phyloP scores from a whole-genome alignment of 2,797 vertebrate species.

The Platyrinchus mystaceus region DNA sequence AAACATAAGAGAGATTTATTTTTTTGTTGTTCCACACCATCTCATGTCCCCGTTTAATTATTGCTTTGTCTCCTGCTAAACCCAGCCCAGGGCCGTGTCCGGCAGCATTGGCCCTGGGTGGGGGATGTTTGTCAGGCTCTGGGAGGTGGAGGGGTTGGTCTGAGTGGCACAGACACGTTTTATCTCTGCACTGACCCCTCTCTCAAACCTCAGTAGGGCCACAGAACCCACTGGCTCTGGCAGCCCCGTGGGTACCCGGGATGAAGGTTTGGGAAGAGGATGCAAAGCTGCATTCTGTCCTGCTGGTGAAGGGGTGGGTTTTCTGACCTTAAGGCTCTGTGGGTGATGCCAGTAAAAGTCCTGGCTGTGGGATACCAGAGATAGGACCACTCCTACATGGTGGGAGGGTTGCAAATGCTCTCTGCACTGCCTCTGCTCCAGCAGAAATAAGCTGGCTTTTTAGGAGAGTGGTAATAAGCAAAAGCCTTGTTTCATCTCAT shows the following conservation, averaged over 20 bases:
- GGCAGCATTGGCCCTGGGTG: fast-evolving
- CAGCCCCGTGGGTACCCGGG: fast-evolving
- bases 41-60: neutral
- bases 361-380: neutral
- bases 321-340: neutral
- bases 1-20: conserved; percentile 18
- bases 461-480: neutral
- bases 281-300: fast-evolving
- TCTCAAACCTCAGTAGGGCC: neutral
- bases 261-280: neutral
- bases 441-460: neutral
- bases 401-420: fast-evolving
- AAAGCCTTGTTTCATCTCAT: neutral
- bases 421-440: fast-evolving
- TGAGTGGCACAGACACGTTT: neutral
- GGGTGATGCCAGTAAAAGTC: neutral
- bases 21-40: neutral
- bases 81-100: neutral
- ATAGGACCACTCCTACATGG: fast-evolving
- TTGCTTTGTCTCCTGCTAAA: neutral
- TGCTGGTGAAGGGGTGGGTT: neutral
- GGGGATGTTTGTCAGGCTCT: neutral
- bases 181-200: neutral
- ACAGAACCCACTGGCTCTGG: fast-evolving
- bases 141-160: neutral